Evolutionary conservation across 2,113 vertebrate genomes (phyloP).

Genomic region (Ceuthmochares aereus): DNA sequence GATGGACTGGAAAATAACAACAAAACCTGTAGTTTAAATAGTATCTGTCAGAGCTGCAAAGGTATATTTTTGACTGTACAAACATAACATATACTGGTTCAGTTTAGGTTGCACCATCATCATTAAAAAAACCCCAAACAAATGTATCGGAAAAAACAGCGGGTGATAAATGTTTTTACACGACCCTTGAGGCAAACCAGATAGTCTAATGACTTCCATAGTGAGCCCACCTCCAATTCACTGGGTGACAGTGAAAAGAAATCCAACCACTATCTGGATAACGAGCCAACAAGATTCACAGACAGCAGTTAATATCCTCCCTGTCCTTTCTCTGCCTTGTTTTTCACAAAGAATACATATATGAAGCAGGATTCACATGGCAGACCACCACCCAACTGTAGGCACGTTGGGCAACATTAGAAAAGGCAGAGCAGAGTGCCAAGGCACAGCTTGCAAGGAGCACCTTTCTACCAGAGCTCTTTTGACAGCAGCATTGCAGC

Average conservation of each 20-base stretch:
- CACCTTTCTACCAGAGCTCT: neutral
- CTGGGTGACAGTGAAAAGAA: neutral
- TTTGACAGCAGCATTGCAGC: neutral
- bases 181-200: neutral
- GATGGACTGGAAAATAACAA: neutral
- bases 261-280: neutral
- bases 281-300: neutral
- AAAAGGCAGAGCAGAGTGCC: fast-evolving
- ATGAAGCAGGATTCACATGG: neutral
- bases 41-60: neutral
- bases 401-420: fast-evolving
- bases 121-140: neutral
- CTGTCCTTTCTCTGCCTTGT: neutral
- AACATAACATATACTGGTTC: neutral
- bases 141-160: neutral
- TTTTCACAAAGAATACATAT: neutral
- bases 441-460: neutral
- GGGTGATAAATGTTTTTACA: neutral
- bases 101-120: neutral
- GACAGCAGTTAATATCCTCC: neutral
- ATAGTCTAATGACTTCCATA: neutral
- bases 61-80: neutral
- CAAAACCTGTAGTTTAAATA: neutral
- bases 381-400: neutral
- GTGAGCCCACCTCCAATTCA: neutral